Evolutionary conservation across 2,888 invertebrate genomes (phyloP).

Genomic region (Neoscelio sp.): DNA sequence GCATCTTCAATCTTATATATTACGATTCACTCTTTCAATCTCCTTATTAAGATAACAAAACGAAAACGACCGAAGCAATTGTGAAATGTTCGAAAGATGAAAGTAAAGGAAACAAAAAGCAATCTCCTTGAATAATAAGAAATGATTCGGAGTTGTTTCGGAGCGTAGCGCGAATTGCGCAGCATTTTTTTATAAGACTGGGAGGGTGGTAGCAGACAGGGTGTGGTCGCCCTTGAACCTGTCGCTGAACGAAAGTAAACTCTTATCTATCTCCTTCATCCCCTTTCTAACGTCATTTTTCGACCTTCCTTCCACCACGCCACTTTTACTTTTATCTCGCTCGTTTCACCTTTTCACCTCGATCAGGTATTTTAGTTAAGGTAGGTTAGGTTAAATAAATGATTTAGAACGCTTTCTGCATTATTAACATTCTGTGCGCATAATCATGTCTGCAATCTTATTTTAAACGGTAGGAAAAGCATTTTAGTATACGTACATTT

Average conservation of each 20-base stretch:
- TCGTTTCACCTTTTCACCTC: constrained; percentile 39
- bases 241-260: constrained; percentile 71
- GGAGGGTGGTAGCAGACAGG: constrained; percentile 79
- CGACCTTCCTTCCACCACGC: constrained; percentile 43
- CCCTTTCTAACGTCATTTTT: constrained; percentile 62
- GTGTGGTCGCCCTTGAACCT: constrained; percentile 82
- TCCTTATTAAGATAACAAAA: constrained; percentile 40
- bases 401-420: too few relatives aligned
- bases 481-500: too few relatives aligned
- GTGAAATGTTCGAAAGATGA: constrained; percentile 33
- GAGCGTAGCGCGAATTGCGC: constrained; percentile 74
- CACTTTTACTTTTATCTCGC: constrained; percentile 49
- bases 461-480: too few relatives aligned
- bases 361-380: constrained; percentile 70
- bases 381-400: constrained; percentile 63
- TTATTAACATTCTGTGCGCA: too few relatives aligned
- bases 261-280: constrained; percentile 68
- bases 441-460: too few relatives aligned
- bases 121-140: constrained; percentile 71
- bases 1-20: constrained; percentile 5
- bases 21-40: constrained; percentile 8
- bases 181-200: constrained; percentile 60
- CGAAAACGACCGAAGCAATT: constrained; percentile 22
- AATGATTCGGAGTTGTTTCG: constrained; percentile 73
- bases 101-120: constrained; percentile 39